A percentile compares a stretch with the other conserved stretches of the same genome.
Evolutionary conservation across 2,888 invertebrate genomes (phyloP).

Genomic region (Tenthredo scrophulariae): DNA sequence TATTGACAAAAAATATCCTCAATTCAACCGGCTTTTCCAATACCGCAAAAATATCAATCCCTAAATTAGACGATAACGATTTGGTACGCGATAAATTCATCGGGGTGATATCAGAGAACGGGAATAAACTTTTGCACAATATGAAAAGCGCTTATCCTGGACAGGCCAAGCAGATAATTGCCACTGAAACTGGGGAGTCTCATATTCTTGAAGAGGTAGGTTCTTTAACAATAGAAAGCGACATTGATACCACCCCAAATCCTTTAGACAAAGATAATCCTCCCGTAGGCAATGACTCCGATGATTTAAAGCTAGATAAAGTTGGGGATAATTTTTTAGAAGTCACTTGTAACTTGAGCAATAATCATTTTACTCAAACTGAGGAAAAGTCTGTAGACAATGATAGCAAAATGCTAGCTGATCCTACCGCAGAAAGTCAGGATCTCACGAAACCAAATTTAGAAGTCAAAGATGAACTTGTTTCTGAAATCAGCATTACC

Average conservation of each 20-base stretch:
- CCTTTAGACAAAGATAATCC: constrained; percentile 28
- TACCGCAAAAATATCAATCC: constrained; percentile 53
- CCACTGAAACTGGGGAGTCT: constrained; percentile 71
- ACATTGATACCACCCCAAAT: not conserved
- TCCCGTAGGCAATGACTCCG: not conserved
- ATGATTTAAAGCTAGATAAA: constrained; percentile 6
- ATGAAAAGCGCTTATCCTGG: constrained; percentile 82
- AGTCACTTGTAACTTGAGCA: not conserved
- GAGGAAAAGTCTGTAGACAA: not conserved
- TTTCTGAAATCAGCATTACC: constrained; percentile 36
- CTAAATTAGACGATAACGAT: constrained; percentile 65
- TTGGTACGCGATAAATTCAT: constrained; percentile 71
- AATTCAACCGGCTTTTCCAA: constrained; percentile 62
- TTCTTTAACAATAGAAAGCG: constrained; percentile 51
- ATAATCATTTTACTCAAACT: not conserved
- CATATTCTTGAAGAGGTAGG: constrained; percentile 74
- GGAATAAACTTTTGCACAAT: constrained; percentile 67
- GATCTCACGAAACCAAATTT: not conserved
- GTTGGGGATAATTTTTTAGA: constrained; percentile 28
- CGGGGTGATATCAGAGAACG: constrained; percentile 69
- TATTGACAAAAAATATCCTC: constrained; percentile 69
- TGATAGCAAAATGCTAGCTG: not conserved
- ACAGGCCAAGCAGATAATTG: constrained; percentile 87
- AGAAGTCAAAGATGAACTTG: not conserved
- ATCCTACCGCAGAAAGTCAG: not conserved